A percentile compares a stretch with the other conserved stretches of the same genome.
These are phyloP conservation scores for Ptychochromis oligacanthus DNA, from an alignment of 2,113 vertebrate species.

Conservation along the genomic window DNA sequence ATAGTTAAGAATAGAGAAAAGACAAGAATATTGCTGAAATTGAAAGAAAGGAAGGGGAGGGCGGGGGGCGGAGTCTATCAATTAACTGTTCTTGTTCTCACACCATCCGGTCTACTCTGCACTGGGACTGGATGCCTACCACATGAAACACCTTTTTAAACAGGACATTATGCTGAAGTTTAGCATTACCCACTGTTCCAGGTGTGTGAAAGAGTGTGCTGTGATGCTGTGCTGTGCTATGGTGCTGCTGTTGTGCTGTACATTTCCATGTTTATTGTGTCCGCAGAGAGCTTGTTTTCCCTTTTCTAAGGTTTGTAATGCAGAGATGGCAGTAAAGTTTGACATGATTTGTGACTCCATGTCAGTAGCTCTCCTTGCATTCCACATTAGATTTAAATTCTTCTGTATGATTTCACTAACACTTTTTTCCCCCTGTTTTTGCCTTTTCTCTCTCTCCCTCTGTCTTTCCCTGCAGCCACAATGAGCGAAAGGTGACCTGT, in stretches of 20 bases:
- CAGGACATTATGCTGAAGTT: conserved; percentile 29
- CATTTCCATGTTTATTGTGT: not conserved
- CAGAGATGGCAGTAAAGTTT: not conserved
- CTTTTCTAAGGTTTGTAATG: not conserved
- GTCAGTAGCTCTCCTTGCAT: not conserved
- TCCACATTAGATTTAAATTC: not conserved
- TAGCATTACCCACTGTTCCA: conserved; percentile 11
- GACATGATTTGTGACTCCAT: not conserved
- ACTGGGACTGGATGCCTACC: too few relatives aligned
- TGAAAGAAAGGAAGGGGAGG: too few relatives aligned
- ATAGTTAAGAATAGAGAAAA: too few relatives aligned
- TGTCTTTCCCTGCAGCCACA: conserved; percentile 83
- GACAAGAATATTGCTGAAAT: too few relatives aligned
- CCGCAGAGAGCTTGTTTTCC: not conserved
- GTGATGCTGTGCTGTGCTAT: not conserved
- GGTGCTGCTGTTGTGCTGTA: not conserved
- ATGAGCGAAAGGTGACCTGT: conserved; percentile 98
- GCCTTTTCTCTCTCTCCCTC: not conserved
- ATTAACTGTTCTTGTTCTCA: too few relatives aligned
- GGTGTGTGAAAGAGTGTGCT: conserved; percentile 8
- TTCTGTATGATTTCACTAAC: not conserved
- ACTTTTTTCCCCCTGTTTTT: not conserved
- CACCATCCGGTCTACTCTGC: too few relatives aligned
- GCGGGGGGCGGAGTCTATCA: too few relatives aligned
- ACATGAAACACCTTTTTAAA: not conserved